Conservation (phyloP, 2,888 invertebrate species). For the Malacosoma neustria region DNA sequence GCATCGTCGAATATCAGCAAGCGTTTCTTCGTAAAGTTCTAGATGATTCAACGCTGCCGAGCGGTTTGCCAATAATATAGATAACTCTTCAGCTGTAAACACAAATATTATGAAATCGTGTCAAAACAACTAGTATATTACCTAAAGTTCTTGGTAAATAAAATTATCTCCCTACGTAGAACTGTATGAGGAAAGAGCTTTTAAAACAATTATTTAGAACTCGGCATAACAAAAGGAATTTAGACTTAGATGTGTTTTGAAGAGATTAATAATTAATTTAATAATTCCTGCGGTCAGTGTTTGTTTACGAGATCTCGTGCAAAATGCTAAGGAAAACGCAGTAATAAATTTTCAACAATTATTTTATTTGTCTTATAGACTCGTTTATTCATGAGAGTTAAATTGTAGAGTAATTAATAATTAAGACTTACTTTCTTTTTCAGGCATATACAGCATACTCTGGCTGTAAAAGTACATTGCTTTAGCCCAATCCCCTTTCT, state of each 20-base stretch:
- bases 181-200: conserved; percentile 17
- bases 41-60: conserved; percentile 87
- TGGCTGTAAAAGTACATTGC: conserved; percentile 82
- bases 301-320: background rate
- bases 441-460: conserved; percentile 80
- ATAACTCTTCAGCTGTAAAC: conserved; percentile 73
- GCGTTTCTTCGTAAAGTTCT: conserved; percentile 77
- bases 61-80: conserved; percentile 85
- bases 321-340: background rate
- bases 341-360: background rate
- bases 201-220: conserved; percentile 4
- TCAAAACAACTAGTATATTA: background rate
- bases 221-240: background rate
- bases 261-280: background rate
- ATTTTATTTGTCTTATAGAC: no score
- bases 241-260: no score
- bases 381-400: no score
- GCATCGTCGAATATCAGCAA: conserved; percentile 82
- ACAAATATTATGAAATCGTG: conserved; percentile 2
- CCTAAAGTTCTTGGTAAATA: background rate
- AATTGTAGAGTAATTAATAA: no score
- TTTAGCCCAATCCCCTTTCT: conserved; percentile 78
- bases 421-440: conserved; percentile 80
- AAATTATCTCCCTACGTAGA: conserved; percentile 2
- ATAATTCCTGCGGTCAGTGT: background rate